Evolutionary conservation across 1,140 invertebrate genomes (phyloP), one percentile per base, ranked within the genome.

Genomic region (Drosophila pachea): DNA sequence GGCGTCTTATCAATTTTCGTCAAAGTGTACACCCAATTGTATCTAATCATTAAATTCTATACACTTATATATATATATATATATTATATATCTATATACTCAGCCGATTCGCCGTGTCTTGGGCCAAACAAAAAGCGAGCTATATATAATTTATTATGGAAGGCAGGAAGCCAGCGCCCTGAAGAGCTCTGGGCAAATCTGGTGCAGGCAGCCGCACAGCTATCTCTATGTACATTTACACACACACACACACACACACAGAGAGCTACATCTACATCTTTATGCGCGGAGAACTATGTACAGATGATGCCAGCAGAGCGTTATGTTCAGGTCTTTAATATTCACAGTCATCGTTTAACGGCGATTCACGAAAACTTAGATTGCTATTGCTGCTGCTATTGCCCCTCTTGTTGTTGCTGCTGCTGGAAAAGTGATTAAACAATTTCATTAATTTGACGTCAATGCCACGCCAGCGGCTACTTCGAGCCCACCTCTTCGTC

Each of bases 381-480:
- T 16, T 35, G 22, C 31, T 35, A 36, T 29, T 33, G 7, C 32
- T 36, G 40, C 53, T 52, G 48, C 40, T 75, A 59, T 54, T 65
- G 38, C n/a, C n/a, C n/a, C n/a, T n/a, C n/a, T 32, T 49, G 45
- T 33, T 62, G 56, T 35, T 22, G n/a, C 16, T 36, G 5, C 38
- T 33, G 36, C 61, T 48, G 40, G 36, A 43, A 69, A 78, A 77
- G 71, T 59, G 75, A 78, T 78, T 78, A 74, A 78, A 70, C 71
- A 78, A 71, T 78, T 78, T 78, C 71, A 78, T 74, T 70, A 78
- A 78, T 58, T 78, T 78, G 54, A 36, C 50, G 60, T 35, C 45
- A 35, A 22, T 63, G 35, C 49, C 48, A 68, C 56, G 38, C 58
- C 65, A 54, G 53, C 61, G 47, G 67, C 61, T 62, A 69, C 61